A percentile compares a stretch with the other conserved stretches of the same genome.
These are phyloP conservation scores for Baronia brevicornis DNA, from an alignment of 2,888 invertebrate genomes.

Conservation along the genomic window DNA sequence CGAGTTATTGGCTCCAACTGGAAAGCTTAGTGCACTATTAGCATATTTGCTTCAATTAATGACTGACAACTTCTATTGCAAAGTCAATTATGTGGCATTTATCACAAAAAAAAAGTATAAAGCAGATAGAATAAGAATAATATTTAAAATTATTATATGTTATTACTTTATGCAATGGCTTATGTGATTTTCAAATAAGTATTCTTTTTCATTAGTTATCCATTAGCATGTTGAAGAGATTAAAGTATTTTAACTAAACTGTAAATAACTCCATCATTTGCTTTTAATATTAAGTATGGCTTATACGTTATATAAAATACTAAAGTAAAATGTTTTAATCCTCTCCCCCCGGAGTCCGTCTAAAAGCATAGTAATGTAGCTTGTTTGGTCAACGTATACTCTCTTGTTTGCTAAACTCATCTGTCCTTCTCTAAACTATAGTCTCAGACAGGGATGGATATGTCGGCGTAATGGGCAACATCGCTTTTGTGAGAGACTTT, in stretches of 20 bases:
- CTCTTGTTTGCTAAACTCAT: constrained; percentile 22
- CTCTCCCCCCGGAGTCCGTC: constrained; percentile 23
- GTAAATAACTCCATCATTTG: constrained; percentile 7
- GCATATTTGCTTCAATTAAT: no score
- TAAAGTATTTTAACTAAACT: no score
- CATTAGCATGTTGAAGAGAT: no score
- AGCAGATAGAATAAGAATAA: no score
- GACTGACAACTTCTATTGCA: no score
- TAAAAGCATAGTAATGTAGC: constrained; percentile 49
- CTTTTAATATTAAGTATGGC: constrained; percentile 10
- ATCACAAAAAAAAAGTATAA: no score
- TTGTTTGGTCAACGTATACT: constrained; percentile 35
- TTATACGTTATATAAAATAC: constrained; percentile 20
- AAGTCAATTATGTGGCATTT: no score
- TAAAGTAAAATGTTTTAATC: constrained; percentile 28
- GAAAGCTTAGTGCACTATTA: no score
- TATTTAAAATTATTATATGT: no score
- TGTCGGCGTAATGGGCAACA: constrained; percentile 16
- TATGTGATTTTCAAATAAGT: no score
- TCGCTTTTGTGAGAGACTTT: constrained; percentile 18
- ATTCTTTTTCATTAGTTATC: constrained; percentile 4
- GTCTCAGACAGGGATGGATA: constrained; percentile 14
- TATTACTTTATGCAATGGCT: no score
- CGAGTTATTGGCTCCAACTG: no score
- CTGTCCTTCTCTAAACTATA: constrained; percentile 21